Conservation (phyloP, 92 coral and sea anemone genomes). For the Epizoanthus ramosus region DNA sequence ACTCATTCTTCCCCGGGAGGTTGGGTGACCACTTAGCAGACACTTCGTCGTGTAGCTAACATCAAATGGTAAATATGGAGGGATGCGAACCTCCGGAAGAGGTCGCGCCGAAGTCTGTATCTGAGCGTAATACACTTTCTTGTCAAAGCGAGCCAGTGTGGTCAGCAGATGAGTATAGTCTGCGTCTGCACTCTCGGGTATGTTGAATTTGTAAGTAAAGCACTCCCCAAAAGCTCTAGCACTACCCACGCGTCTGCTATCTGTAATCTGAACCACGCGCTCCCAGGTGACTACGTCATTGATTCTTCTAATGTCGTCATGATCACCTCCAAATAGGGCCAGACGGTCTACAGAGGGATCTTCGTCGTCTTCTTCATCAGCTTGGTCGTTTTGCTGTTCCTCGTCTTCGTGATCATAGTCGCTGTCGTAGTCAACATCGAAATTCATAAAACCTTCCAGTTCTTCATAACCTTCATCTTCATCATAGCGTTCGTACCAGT, state of each 20-base stretch:
- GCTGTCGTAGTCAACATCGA: conserved; percentile 37
- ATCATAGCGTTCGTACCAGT: conserved; percentile 43
- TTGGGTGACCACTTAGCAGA: conserved; percentile 74
- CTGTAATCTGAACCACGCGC: conserved; percentile 62
- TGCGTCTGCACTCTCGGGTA: conserved; percentile 34
- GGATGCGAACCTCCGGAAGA: conserved; percentile 45
- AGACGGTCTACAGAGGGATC: conserved; percentile 17
- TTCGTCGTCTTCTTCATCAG: conserved; percentile 42
- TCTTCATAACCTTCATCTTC: conserved; percentile 57
- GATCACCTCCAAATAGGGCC: conserved; percentile 28
- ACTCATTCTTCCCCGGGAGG: conserved; percentile 69
- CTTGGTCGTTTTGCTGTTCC: conserved; percentile 35
- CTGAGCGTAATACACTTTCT: conserved; percentile 66
- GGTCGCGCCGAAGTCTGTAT: conserved; percentile 44
- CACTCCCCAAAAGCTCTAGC: conserved; percentile 71
- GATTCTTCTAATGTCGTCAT: conserved; percentile 53
- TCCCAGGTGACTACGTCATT: conserved; percentile 63
- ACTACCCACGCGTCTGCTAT: conserved; percentile 20
- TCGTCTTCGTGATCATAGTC: conserved; percentile 34
- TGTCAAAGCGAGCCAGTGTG: conserved; percentile 66
- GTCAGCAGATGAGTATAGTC: conserved; percentile 57
- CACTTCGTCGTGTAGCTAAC: conserved; percentile 83
- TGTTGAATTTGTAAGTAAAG: conserved; percentile 55
- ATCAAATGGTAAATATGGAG: conserved; percentile 60
- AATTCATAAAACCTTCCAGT: conserved; percentile 47